Conservation (phyloP, 2,797 vertebrate species). For the Caiman crocodilus region DNA sequence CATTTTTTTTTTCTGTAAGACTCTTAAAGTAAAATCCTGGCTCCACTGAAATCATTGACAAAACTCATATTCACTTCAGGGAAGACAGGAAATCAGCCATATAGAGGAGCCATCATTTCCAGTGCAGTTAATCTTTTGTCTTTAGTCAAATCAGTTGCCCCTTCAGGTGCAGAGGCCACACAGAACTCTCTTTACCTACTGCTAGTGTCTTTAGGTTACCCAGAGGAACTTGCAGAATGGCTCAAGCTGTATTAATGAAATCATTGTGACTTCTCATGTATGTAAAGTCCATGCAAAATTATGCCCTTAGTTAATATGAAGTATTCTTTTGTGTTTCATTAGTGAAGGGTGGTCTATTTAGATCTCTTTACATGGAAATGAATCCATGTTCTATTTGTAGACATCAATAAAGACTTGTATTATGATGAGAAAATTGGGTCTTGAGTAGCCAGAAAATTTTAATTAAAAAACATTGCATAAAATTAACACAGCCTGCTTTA, state of each 20-base stretch:
- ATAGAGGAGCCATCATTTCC: conserved; percentile 7
- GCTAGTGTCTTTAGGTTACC: not conserved
- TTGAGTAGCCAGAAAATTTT: conserved; percentile 49
- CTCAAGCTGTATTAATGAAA: not conserved
- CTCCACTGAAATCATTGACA: not conserved
- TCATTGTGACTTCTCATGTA: not conserved
- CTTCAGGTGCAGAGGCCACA: not conserved
- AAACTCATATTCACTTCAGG: not conserved
- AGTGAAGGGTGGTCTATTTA: conserved; percentile 12
- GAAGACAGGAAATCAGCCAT: not conserved
- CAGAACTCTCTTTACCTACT: not conserved
- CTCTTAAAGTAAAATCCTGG: not conserved
- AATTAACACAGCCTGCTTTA: conserved; percentile 38
- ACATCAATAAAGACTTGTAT: not conserved
- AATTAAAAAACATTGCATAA: conserved; percentile 47
- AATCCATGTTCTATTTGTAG: conserved; percentile 54
- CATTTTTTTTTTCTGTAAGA: no score
- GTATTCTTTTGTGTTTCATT: not conserved
- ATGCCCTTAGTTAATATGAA: not conserved
- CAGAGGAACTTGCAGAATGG: not conserved
- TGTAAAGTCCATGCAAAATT: not conserved
- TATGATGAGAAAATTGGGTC: conserved; percentile 42
- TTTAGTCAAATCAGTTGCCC: conserved; percentile 2
- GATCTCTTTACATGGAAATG: conserved; percentile 43
- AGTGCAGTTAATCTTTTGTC: not conserved